Conservation (phyloP, 2,113 vertebrate genomes). For the Myiozetetes cayanensis region DNA sequence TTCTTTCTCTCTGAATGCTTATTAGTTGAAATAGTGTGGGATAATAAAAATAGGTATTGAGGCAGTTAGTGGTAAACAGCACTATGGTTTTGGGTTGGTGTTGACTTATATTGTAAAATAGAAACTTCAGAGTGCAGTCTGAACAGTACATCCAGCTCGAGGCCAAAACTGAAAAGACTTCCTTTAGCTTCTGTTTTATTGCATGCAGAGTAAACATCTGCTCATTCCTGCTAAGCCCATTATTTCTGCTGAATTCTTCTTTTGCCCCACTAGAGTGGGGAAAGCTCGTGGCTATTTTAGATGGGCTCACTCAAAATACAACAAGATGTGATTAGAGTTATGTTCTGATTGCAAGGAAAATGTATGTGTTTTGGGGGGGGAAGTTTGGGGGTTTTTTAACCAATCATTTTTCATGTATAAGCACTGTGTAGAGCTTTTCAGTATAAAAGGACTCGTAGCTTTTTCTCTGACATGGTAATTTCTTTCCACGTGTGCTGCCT, state of each 20-base stretch:
- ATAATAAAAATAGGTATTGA: not conserved
- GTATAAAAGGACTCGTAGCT: not conserved
- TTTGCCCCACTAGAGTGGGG: not conserved
- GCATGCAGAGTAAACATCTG: not conserved
- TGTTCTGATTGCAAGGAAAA: not conserved
- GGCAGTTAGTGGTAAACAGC: not conserved
- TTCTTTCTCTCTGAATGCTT: not conserved
- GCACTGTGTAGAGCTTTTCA: not conserved
- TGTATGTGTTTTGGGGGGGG: not conserved
- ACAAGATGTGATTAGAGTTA: not conserved
- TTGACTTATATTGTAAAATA: not conserved
- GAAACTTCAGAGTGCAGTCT: not conserved
- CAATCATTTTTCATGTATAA: not conserved
- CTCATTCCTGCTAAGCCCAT: not conserved
- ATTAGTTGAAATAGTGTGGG: not conserved
- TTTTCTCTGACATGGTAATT: not conserved
- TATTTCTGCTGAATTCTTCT: not conserved
- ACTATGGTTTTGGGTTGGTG: not conserved
- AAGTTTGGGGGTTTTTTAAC: not conserved
- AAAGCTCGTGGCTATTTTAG: not conserved
- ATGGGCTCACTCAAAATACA: not conserved
- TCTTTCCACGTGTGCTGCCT: not conserved
- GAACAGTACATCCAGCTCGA: not conserved
- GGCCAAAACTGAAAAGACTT: not conserved
- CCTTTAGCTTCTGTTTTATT: not conserved